Evolutionary conservation across 2,113 vertebrate species (phyloP), one percentile per base, ranked within the genome.

Genomic region (Coracopsis vasa): DNA sequence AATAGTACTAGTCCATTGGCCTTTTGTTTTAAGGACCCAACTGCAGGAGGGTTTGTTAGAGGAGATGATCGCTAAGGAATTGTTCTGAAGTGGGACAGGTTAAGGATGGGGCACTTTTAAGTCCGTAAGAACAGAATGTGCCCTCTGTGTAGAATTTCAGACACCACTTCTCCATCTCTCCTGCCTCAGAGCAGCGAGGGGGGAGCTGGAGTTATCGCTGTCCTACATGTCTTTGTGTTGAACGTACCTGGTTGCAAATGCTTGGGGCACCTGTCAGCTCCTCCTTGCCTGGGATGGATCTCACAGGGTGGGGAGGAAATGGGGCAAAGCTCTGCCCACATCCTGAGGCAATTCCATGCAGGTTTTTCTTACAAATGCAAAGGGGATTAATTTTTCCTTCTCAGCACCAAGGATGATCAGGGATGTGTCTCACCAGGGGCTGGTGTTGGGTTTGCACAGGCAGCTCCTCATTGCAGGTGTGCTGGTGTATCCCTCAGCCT

Each of bases 261-360:
- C 72, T 69, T 64, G 12, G 16, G 80, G 78, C 1, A 0, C 73
- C 42, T 1, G 12, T 79, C 80, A 77, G 54, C 79, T 85, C 61
- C 61, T 28, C 56, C 39, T 67, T 56, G 91, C 42, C 78, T 92
- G 88, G 90, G 50, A 17, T 79, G 85, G 73, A 71, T 79, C 61
- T 91, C 15, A 0, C 45, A 64, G 84, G 80, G 87, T 75, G 92
- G 90, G 85, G 70, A 94, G 87, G 93, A 95, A 91, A 54, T n/a
- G 65, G 87, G 70, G 92, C 54, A 70, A 86, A 95, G 69, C 84
- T 87, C 80, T 96, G 5, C 96, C 94, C 91, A 91, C 90, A 81
- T 91, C 95, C 93, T 64, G 70, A 82, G 94, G 86, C 86, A 54
- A 58, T 90, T 74, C 88, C 88, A 10, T 11, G 29, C 24, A n/a